Evolutionary conservation across 92 coral and sea anemone species (phyloP), one percentile per base, ranked within the genome.

Genomic region (Porites evermanni): DNA sequence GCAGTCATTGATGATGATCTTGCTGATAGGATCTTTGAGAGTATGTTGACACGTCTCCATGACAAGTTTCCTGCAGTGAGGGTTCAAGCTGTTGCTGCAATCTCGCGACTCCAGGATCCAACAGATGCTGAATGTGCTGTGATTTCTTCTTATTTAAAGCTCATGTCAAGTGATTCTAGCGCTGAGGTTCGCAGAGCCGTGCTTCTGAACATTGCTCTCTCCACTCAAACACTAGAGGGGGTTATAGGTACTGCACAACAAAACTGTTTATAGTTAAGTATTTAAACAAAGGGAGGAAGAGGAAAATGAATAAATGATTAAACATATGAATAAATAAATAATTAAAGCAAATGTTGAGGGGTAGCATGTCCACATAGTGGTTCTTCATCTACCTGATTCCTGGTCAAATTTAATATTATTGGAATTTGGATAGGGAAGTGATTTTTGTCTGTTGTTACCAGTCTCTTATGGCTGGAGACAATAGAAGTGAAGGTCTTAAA

Each of bases 101-200:
- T 97, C 32, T 88, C 95, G 9, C 89, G 99, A 19, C 93, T 97
- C 7, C 99, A 97, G 86, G 99, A 97, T 65, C 99, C 99, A 18
- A 53, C 64, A 19, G 95, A 95, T 75, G 74, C 93, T 0, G 93
- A 97, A 12, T 97, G 99, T 53, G 94, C 95, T 52, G 98, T 97
- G 14, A 74, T 91, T 56, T 69, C 95, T 1, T 77, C 94, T 10
- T 97, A 89, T 74, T 67, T 90, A 44, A 90, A 90, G 29, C 76
- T 93, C 87, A 91, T 97, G 94, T 82, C 93, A 16, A 89, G 90
- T 17, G 98, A 97, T 74, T 66, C 90, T 2, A 92, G 95, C 74
- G 92, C 97, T 67, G 99, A 97, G 58, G 98, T 95, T 8, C 95
- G 99, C 51, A 85, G 91, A 86, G 86, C 95, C 17, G 95, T 91